Evolutionary conservation across 1,140 invertebrate genomes (phyloP).

Genomic region (Mizuhopecten yessoensis): DNA sequence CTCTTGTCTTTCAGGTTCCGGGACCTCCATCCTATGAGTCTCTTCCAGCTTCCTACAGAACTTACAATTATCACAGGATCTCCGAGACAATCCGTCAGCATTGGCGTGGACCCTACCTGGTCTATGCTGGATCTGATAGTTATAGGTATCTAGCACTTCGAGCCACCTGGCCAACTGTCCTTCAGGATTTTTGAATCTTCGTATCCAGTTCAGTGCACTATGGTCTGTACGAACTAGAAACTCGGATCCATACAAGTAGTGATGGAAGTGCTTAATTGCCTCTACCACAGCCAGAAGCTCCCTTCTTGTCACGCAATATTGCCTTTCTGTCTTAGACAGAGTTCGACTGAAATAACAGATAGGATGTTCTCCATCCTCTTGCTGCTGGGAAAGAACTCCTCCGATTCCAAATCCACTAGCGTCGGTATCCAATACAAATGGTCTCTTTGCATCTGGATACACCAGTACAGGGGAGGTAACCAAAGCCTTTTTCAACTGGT

Average conservation of each 20-base stretch:
- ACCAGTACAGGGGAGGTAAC: no score
- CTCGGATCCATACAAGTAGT: no score
- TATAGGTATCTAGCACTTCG: slow-evolving; percentile 68
- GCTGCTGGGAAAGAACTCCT: not conserved
- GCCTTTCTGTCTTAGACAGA: not conserved
- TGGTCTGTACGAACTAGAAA: slow-evolving; percentile 68
- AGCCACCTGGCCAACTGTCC: slow-evolving; percentile 73
- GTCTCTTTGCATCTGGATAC: no score
- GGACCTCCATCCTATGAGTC: no score
- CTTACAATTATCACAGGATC: no score
- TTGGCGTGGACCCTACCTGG: slow-evolving; percentile 72
- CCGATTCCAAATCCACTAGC: no score
- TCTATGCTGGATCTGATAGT: slow-evolving; percentile 68
- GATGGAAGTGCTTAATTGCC: no score
- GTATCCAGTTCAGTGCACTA: slow-evolving; percentile 68
- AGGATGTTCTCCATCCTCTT: not conserved
- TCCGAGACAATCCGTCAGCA: slow-evolving; percentile 72
- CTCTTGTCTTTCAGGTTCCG: no score
- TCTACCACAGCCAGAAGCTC: no score
- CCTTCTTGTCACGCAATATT: no score
- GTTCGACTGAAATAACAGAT: not conserved
- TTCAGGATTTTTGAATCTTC: slow-evolving; percentile 61
- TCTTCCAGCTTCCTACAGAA: not conserved
- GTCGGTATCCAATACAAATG: no score
- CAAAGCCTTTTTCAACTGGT: no score